Base-by-base conservation (phyloP, 2,113 vertebrate genomes). In the Polyodon spathula region DNA sequence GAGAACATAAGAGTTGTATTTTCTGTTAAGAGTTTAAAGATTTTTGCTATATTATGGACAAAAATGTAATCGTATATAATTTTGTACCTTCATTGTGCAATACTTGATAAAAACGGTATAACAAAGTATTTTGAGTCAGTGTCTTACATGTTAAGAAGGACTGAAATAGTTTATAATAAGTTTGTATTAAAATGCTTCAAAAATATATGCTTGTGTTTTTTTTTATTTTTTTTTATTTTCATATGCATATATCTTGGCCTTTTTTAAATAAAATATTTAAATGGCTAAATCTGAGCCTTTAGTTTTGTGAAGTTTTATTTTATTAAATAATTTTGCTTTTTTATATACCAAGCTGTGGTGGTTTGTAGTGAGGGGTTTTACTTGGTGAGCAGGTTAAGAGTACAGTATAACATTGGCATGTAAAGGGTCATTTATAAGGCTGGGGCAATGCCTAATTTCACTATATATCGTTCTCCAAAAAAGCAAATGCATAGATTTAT, bases 51-150 rank as follows among this genome's bases (percentile, higher is more conserved):
- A 89, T 94, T 94, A 97, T 94, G 93, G 94, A 95, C 84, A 95
- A 97, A n/a, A 91, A 95, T 97, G 93, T 95, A 93, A 98, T 96
- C 92, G 91, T 98, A 95, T 94, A 89, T 89, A 95, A 97, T 97
- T 98, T 98, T 98, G 94, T 97, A 97, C 93, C 93, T 94, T 97
- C 93, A 95, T 97, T 92, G 95, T 98, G 95, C 94, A 98, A 98
- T 98, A 98, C 94, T 98, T 98, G 94, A 97, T 93, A 94, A 90
- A 94, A 91, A 95, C 83, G 88, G 91, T 96, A 93, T 95, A 95
- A 93, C 83, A 88, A 94, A 95, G 94, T 98, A 95, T 96, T 93
- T 93, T 90, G 94, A 97, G 93, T 98, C 94, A 94, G 94, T 97
- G 94, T 98, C 94, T 97, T 97, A 95, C 86, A 92, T 97, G 94